Percentiles rank a stretch among this genome's conserved stretches.
Conservation (phyloP, 2,888 invertebrate species). For the Blomia tropicalis region DNA sequence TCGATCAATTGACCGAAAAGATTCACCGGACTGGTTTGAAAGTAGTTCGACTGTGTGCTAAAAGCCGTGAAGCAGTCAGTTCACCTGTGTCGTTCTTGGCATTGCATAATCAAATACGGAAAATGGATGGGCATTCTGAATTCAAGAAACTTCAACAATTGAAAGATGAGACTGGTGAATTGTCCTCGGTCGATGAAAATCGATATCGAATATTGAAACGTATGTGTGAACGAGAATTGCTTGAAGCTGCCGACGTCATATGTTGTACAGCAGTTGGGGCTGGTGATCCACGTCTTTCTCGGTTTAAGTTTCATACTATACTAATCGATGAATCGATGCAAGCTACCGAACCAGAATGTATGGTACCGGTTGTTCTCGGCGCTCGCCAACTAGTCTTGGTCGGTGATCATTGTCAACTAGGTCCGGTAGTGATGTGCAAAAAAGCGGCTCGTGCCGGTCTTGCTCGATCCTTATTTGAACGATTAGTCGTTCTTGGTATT, state of each 20-base stretch:
- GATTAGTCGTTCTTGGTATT: slow-evolving; percentile 89
- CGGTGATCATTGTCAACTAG: slow-evolving; percentile 96
- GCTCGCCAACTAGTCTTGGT: slow-evolving; percentile 91
- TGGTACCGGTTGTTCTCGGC: slow-evolving; percentile 96
- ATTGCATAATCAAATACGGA: slow-evolving; percentile 88
- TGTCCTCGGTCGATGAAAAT: slow-evolving; percentile 87
- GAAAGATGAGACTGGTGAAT: slow-evolving; percentile 94
- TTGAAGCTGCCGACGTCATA: slow-evolving; percentile 93
- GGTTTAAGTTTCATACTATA: slow-evolving; percentile 86
- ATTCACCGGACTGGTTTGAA: slow-evolving; percentile 93
- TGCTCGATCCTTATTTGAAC: slow-evolving; percentile 88
- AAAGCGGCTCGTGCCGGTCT: slow-evolving; percentile 93
- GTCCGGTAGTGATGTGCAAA: slow-evolving; percentile 98
- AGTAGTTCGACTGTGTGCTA: slow-evolving; percentile 59
- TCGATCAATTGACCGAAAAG: slow-evolving; percentile 96
- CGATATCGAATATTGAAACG: slow-evolving; percentile 77
- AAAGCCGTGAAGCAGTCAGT: slow-evolving; percentile 92
- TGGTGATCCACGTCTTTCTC: slow-evolving; percentile 79
- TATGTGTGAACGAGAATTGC: slow-evolving; percentile 68
- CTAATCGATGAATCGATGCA: slow-evolving; percentile 95
- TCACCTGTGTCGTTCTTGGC: slow-evolving; percentile 92
- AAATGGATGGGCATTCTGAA: slow-evolving; percentile 80
- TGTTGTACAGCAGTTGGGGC: slow-evolving; percentile 98
- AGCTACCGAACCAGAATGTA: slow-evolving; percentile 91
- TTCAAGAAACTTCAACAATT: slow-evolving; percentile 83